A percentile compares a stretch with the other conserved stretches of the same genome.
Evolutionary conservation across 2,113 vertebrate species (phyloP).

Genomic region (Larimichthys crocea): DNA sequence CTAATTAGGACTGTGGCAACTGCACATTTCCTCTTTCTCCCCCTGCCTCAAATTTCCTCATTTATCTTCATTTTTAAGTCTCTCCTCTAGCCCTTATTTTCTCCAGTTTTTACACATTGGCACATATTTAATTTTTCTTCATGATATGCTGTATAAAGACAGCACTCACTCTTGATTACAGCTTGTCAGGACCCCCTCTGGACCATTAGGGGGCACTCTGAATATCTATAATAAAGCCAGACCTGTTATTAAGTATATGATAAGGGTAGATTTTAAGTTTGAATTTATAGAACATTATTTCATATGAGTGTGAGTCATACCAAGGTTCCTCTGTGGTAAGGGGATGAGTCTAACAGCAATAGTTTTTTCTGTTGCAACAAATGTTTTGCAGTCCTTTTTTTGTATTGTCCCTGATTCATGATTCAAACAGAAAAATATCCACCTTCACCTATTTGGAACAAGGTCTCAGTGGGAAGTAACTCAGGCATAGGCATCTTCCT

Average conservation of each 20-base stretch:
- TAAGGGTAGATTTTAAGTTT: constrained; percentile 22
- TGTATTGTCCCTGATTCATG: not conserved
- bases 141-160: constrained; percentile 25
- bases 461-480: not conserved
- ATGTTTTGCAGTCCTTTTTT: constrained; percentile 7
- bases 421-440: not conserved
- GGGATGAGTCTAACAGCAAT: constrained; percentile 18
- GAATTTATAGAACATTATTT: constrained; percentile 31
- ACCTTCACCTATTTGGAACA: not conserved
- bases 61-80: constrained; percentile 25
- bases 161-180: constrained; percentile 55
- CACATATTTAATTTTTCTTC: constrained; percentile 1
- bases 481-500: not conserved
- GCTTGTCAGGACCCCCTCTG: constrained; percentile 33
- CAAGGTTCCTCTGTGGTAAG: constrained; percentile 21
- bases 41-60: not conserved
- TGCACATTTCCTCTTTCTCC: constrained; percentile 34
- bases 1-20: constrained; percentile 54
- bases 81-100: not conserved
- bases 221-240: constrained; percentile 34
- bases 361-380: too few species aligned
- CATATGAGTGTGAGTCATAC: not conserved
- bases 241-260: not conserved
- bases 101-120: constrained; percentile 17
- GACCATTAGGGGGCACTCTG: constrained; percentile 51